These are phyloP conservation scores for Macropus fuliginosus DNA, from an alignment of 2,797 vertebrate species.

Conservation along the genomic window DNA sequence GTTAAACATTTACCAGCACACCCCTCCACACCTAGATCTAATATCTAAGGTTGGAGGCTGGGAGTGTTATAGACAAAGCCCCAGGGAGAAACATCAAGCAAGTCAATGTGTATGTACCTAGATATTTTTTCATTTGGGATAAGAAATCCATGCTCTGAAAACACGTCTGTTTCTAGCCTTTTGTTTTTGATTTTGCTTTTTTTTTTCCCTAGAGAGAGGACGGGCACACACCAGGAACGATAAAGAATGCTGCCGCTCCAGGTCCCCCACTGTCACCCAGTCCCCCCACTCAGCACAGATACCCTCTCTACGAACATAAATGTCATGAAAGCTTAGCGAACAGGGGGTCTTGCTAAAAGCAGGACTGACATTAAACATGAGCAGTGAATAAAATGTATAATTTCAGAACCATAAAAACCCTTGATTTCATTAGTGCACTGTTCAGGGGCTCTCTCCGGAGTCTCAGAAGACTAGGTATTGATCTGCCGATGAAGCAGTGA, in stretches of 20 bases:
- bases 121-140: not conserved
- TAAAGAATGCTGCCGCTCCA: not conserved
- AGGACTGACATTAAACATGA: conserved; percentile 74
- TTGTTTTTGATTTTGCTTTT: not conserved
- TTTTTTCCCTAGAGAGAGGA: not conserved
- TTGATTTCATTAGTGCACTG: conserved; percentile 70
- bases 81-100: not conserved
- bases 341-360: conserved; percentile 63
- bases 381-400: conserved; percentile 73
- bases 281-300: conserved; percentile 45
- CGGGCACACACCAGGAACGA: not conserved
- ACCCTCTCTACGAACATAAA: conserved; percentile 60
- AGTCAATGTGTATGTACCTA: not conserved
- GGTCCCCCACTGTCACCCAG: not conserved
- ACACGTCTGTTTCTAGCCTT: not conserved
- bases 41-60: not conserved
- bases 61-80: not conserved
- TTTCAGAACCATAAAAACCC: conserved; percentile 82
- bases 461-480: conserved; percentile 90
- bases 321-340: conserved; percentile 68
- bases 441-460: conserved; percentile 69
- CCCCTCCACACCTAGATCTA: not conserved
- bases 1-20: not conserved
- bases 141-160: not conserved
- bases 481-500: conserved; percentile 90